Base-by-base conservation (phyloP, 2,888 invertebrate species). In the Myopa tessellatipennis region DNA sequence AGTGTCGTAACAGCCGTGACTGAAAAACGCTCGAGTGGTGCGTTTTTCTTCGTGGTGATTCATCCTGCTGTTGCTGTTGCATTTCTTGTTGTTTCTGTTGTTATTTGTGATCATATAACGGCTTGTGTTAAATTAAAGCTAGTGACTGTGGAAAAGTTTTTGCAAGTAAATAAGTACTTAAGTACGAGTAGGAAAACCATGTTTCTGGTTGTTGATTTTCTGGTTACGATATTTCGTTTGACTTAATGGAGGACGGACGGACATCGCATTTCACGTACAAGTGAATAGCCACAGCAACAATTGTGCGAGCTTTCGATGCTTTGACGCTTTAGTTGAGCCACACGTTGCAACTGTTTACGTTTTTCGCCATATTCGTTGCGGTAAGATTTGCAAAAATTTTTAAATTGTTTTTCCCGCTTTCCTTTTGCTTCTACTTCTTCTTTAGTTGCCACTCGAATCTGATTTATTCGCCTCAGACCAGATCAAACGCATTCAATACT, bases 181-280 rank as follows among this genome's bases (percentile, higher is more conserved):
- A n/a, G 3, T 61, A n/a, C 34, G 26, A 6, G 16, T 4, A 26
- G 5, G 61, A 8, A 45, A 45, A 45, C 10, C 45, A 10, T 45
- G 6, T 45, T 61, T 61, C n/a, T 26, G 5, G 61, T 18, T 61
- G 61, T n/a, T 10, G 58, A 8, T 58, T 14, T 58, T 58, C 14
- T 58, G 14, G 58, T 26, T 61, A 34, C 34, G 14, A 12, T 45
- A 14, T 75, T 36, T 4, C 58, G 38, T 72, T 38, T 58, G 77
- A n/a, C 65, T 40, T 63, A 50, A n/a, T 63, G 36, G 52, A 67
- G 6, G 16, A 61, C 70, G 79, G 79, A 38, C 26, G 61, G 16
- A 36, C 34, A 58, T 26, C 40, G 45, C 45, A 45, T 45, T 45
- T 45, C 45, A 45, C 45, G 45, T 45, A 45, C 45, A 4, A 45